A percentile compares a stretch with the other conserved stretches of the same genome.
Evolutionary conservation across 2,888 invertebrate species (phyloP).

Genomic region (Pycnomerus fuliginosus): DNA sequence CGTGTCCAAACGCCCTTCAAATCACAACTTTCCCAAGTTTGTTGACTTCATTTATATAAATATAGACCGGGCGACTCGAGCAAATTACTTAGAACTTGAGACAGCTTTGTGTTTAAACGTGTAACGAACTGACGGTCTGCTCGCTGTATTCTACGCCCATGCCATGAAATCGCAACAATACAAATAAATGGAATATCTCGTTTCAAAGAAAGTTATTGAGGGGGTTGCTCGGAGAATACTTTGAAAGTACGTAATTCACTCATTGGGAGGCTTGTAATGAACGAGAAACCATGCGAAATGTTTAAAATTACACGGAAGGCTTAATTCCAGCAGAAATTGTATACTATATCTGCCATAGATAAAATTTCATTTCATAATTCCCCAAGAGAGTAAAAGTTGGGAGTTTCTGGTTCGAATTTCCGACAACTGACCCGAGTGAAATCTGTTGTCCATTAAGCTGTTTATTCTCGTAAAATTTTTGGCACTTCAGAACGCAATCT

Average conservation of each 20-base stretch:
- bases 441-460: constrained; percentile 13
- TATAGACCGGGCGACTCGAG: constrained; percentile 17
- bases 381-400: constrained; percentile 18
- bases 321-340: constrained; percentile 18
- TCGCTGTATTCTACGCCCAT: too few relatives aligned
- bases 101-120: constrained; percentile 11
- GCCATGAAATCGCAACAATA: too few relatives aligned
- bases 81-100: constrained; percentile 16
- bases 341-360: constrained; percentile 10
- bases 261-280: too few relatives aligned
- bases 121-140: too few relatives aligned
- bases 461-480: too few relatives aligned
- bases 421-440: constrained; percentile 6
- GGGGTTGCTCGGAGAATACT: too few relatives aligned
- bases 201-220: too few relatives aligned
- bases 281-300: too few relatives aligned
- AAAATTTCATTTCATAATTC: constrained; percentile 17
- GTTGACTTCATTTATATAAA: constrained; percentile 21
- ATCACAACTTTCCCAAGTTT: constrained; percentile 25
- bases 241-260: too few relatives aligned
- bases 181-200: too few relatives aligned
- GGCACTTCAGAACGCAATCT: too few relatives aligned
- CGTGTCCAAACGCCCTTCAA: constrained; percentile 31
- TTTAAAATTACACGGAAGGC: constrained; percentile 13
- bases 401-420: constrained; percentile 15